Percentiles rank a stretch among this genome's conserved stretches.
These are phyloP conservation scores for Oryzias javanicus DNA, from an alignment of 2,113 vertebrate genomes.

Conservation along the genomic window DNA sequence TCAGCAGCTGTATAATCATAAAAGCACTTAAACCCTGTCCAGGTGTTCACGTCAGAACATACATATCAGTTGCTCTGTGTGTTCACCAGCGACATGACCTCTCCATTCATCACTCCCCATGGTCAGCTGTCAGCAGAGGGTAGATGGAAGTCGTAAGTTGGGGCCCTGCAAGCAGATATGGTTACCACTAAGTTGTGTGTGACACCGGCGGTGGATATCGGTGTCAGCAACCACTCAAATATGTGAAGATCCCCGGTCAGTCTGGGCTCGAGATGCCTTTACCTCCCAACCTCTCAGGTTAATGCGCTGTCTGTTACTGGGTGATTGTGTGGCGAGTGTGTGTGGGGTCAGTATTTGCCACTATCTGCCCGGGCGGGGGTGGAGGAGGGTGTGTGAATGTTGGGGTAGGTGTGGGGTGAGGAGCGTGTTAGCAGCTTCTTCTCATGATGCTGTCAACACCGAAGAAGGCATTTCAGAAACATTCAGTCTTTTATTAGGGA, in stretches of 20 bases:
- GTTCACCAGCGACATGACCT: conserved; percentile 37
- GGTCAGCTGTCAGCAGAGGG: conserved; percentile 67
- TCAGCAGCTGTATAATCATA: not conserved
- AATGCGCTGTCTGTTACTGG: conserved; percentile 36
- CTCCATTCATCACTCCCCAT: conserved; percentile 62
- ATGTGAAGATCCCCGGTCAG: conserved; percentile 44
- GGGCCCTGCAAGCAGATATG: conserved; percentile 45
- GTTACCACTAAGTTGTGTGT: conserved; percentile 66
- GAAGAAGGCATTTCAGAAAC: not conserved
- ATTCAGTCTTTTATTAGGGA: no score
- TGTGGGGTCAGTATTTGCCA: conserved; percentile 51
- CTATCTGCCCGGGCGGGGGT: conserved; percentile 22
- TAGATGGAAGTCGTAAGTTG: conserved; percentile 62
- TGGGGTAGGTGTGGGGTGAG: conserved; percentile 1
- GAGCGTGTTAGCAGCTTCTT: conserved; percentile 27
- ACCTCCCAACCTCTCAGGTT: conserved; percentile 59
- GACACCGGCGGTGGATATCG: conserved; percentile 60
- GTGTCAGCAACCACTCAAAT: conserved; percentile 61
- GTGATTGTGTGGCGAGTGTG: conserved; percentile 57
- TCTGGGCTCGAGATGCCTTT: conserved; percentile 56
- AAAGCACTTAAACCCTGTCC: not conserved
- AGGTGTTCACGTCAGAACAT: conserved; percentile 18
- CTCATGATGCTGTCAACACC: conserved; percentile 19
- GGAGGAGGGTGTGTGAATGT: not conserved
- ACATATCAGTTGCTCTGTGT: conserved; percentile 38